phyloP scores from a whole-genome alignment of 2,797 vertebrate genomes.

The Tamandua tetradactyla region DNA sequence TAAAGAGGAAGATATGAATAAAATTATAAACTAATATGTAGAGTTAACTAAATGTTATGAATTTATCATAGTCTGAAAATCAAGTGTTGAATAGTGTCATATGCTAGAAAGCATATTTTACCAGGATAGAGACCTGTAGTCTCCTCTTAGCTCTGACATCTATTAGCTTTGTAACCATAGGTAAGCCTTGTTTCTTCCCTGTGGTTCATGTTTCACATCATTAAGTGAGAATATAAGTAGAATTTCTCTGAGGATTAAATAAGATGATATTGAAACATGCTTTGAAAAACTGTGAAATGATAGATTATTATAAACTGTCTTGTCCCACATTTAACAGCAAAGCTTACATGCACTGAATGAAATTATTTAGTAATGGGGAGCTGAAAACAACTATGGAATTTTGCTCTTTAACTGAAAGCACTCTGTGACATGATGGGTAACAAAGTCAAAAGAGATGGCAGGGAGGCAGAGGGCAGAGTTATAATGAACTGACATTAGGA shows the following conservation, averaged over 20 bases:
- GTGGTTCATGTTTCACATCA: slow-evolving; percentile 23
- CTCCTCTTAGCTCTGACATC: not conserved
- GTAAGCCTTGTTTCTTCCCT: slow-evolving; percentile 31
- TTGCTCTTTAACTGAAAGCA: slow-evolving; percentile 28
- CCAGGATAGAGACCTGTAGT: not conserved
- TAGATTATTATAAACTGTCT: not conserved
- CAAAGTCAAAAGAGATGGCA: not conserved
- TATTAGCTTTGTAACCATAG: slow-evolving; percentile 1
- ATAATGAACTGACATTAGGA: not conserved
- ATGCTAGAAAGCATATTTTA: not conserved
- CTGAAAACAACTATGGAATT: slow-evolving; percentile 35
- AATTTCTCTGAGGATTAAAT: slow-evolving; percentile 51
- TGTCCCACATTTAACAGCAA: not conserved
- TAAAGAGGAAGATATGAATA: not conserved
- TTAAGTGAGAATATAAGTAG: slow-evolving; percentile 8
- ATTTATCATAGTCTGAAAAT: slow-evolving; percentile 14
- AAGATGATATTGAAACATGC: slow-evolving; percentile 13
- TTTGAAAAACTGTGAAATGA: slow-evolving; percentile 54
- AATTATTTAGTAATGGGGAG: slow-evolving; percentile 31
- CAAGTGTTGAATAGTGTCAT: not conserved
- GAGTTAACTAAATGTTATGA: slow-evolving; percentile 18
- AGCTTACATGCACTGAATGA: not conserved
- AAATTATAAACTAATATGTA: not conserved
- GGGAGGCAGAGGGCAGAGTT: not conserved
- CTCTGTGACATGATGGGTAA: not conserved